Conservation (phyloP, 2,113 vertebrate species). For the Coryphaenoides rupestris region DNA sequence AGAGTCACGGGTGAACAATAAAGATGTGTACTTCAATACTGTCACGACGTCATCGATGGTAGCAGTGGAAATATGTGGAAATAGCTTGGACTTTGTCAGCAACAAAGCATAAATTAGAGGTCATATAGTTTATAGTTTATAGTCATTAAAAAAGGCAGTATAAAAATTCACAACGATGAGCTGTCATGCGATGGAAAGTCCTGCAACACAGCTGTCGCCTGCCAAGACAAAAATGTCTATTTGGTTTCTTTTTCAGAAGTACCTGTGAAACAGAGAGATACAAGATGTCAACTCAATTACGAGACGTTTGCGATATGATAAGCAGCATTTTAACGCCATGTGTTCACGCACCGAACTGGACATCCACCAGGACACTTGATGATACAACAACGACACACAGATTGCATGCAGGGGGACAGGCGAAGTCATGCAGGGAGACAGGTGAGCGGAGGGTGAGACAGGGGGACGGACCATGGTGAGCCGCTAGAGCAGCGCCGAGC, state of each 20-base stretch:
- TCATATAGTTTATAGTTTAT: slow-evolving; percentile 1
- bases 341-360: neutral
- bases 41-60: neutral
- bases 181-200: slow-evolving; percentile 14
- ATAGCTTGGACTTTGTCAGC: slow-evolving; percentile 11
- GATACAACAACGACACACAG: slow-evolving; percentile 12
- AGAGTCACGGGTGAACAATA: slow-evolving; percentile 16
- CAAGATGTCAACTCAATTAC: slow-evolving; percentile 8
- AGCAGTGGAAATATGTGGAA: neutral
- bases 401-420: slow-evolving; percentile 26
- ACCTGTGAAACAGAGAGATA: slow-evolving; percentile 41
- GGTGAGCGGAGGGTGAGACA: slow-evolving; percentile 25
- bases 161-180: neutral
- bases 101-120: slow-evolving; percentile 13
- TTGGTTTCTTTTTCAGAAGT: slow-evolving; percentile 36
- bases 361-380: neutral
- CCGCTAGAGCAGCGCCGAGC: slow-evolving; percentile 71
- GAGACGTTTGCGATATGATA: neutral
- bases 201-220: slow-evolving; percentile 31
- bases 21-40: neutral
- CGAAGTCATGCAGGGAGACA: slow-evolving; percentile 31
- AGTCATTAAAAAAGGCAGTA: neutral
- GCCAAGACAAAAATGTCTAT: slow-evolving; percentile 27
- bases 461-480: slow-evolving; percentile 54
- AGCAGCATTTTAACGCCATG: neutral